A percentile compares a stretch with the other conserved stretches of the same genome.
Evolutionary conservation across 2,113 vertebrate genomes (phyloP).

Genomic region (Pterocles orientalis): DNA sequence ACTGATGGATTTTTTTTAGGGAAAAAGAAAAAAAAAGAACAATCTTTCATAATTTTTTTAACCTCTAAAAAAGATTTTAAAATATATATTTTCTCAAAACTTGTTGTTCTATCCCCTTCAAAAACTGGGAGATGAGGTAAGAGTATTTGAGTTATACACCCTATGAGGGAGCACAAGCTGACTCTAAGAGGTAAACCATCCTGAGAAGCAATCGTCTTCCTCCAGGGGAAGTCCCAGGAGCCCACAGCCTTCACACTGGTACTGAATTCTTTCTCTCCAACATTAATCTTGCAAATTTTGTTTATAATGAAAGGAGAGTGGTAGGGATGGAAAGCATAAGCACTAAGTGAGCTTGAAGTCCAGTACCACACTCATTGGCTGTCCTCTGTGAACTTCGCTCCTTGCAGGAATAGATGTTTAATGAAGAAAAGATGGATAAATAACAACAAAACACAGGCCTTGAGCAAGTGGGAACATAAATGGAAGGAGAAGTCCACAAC

Average conservation of each 20-base stretch:
- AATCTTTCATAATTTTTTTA: not conserved
- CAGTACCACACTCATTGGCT: not conserved
- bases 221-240: not conserved
- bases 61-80: not conserved
- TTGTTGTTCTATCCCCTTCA: not conserved
- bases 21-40: not conserved
- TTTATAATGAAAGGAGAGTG: not conserved
- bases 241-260: not conserved
- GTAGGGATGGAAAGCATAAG: not conserved
- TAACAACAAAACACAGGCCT: not conserved
- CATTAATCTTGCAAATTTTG: not conserved
- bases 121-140: not conserved
- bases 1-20: not conserved
- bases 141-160: not conserved
- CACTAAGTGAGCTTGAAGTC: not conserved
- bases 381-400: not conserved
- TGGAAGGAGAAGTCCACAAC: not conserved
- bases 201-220: not conserved
- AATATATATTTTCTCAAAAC: not conserved
- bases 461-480: not conserved
- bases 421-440: not conserved
- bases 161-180: not conserved
- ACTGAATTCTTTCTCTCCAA: not conserved
- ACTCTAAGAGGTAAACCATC: not conserved
- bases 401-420: not conserved